phyloP scores from a whole-genome alignment of 2,113 vertebrate species.

The Gavialis gangeticus region DNA sequence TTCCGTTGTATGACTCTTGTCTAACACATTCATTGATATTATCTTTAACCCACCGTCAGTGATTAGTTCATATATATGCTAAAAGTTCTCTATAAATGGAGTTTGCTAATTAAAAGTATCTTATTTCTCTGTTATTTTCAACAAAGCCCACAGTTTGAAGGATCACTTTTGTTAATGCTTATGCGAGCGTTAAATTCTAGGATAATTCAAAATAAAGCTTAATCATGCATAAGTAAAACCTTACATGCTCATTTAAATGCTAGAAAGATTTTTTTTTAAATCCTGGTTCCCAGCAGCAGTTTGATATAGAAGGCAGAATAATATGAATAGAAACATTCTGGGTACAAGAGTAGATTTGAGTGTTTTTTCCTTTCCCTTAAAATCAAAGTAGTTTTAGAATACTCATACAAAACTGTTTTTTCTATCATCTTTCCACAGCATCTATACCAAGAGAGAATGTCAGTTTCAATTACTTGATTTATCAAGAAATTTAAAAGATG shows the following conservation, averaged over 20 bases:
- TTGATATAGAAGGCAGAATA: background rate
- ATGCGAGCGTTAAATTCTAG: background rate
- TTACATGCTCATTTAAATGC: background rate
- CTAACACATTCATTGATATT: background rate
- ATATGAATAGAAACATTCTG: background rate
- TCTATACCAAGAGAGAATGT: background rate
- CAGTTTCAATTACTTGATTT: background rate
- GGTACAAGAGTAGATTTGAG: background rate
- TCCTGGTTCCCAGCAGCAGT: background rate
- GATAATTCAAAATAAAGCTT: background rate
- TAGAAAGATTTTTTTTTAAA: background rate
- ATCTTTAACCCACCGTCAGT: background rate
- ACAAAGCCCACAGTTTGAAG: background rate
- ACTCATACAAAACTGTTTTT: background rate
- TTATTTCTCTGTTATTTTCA: background rate
- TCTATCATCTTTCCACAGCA: accelerated
- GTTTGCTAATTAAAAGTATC: background rate
- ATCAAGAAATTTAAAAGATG: background rate
- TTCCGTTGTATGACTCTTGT: background rate
- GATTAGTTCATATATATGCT: background rate
- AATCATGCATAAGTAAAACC: background rate
- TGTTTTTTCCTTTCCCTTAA: background rate
- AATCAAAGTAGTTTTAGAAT: background rate
- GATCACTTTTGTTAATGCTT: background rate
- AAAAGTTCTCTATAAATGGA: background rate